Percentiles rank a stretch among this genome's conserved stretches.
phyloP scores from a whole-genome alignment of 2,888 invertebrate genomes.

The Patella depressa region DNA sequence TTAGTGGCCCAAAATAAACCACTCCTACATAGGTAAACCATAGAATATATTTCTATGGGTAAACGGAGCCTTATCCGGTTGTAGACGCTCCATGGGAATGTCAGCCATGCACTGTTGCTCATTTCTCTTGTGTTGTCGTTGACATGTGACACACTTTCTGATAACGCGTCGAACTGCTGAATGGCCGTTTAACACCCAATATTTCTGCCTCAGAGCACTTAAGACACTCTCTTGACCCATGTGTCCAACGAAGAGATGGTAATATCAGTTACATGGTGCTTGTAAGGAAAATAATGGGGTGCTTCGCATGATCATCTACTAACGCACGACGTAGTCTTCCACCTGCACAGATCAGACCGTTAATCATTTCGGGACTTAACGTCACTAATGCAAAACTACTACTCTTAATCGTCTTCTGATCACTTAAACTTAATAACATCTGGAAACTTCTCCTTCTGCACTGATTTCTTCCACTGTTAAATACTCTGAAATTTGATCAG shows the following conservation, averaged over 20 bases:
- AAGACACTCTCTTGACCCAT: constrained; percentile 8
- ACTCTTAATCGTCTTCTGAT: not conserved
- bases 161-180: not conserved
- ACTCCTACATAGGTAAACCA: too few relatives aligned
- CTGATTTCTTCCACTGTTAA: not conserved
- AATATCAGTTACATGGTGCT: constrained; percentile 9
- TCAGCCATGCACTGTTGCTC: constrained; percentile 11
- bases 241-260: not conserved
- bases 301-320: not conserved
- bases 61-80: not conserved
- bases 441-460: not conserved
- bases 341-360: constrained; percentile 6
- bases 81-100: not conserved
- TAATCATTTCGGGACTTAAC: not conserved
- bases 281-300: constrained; percentile 13
- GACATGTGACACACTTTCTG: constrained; percentile 7
- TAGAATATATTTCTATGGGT: too few relatives aligned
- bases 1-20: constrained; percentile 32
- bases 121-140: not conserved
- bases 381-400: not conserved
- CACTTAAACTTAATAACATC: not conserved
- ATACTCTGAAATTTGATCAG: too few relatives aligned
- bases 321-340: not conserved
- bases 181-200: constrained; percentile 14
- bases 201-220: constrained; percentile 11